Evolutionary conservation across 1,140 invertebrate species (phyloP), one percentile per base, ranked within the genome.

Genomic region (Spodoptera litura): DNA sequence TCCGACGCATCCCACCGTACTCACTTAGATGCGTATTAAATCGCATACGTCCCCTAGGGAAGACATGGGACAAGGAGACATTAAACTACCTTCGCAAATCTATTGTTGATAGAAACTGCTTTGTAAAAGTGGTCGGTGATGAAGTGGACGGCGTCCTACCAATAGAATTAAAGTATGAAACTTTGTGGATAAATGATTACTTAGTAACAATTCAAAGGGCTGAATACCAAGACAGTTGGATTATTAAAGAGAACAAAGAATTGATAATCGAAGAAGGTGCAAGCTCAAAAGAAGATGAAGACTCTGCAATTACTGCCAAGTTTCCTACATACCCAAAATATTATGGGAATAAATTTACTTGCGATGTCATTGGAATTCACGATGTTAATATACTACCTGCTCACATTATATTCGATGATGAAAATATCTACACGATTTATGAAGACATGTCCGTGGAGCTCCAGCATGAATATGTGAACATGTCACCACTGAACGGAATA

Each of bases 1-100:
- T 96, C 31, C 85, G 93, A 1, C 84, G 96, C 59, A 93, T 97
- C 25, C 96, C 96, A 2, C 92, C 95, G 4, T 95, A 96, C 82
- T 94, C 95, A 9, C 91, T 92, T 62, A 95, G 90, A 81, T 94
- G 95, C 38, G 51, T 85, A 4, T 85, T 96, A 5, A 80, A 91
- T 61, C 89, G 95, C 2, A 94, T 96, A 2, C 81, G 84, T 49
- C 95, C 95, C 0, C 83, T 85, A 3, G 79, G 76, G 1, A 86
- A 84, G 9, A 78, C 87, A 5, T 94, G 93, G 93, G 85, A 91
- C 27, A 84, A 87, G 53, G 77, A 85, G 35, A 85, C 87, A 3
- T 83, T 94, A 55, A 92, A 94, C 64, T 94, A 91, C 59, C 86
- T 94, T 52, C 93, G 93, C 76, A 91, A 91, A 78, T 89, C 87